Evolutionary conservation across 37 sponge, comb jelly and placozoan species (phyloP), one percentile per base, ranked within the genome.

Genomic region (Diacarnus erythraeanus): DNA sequence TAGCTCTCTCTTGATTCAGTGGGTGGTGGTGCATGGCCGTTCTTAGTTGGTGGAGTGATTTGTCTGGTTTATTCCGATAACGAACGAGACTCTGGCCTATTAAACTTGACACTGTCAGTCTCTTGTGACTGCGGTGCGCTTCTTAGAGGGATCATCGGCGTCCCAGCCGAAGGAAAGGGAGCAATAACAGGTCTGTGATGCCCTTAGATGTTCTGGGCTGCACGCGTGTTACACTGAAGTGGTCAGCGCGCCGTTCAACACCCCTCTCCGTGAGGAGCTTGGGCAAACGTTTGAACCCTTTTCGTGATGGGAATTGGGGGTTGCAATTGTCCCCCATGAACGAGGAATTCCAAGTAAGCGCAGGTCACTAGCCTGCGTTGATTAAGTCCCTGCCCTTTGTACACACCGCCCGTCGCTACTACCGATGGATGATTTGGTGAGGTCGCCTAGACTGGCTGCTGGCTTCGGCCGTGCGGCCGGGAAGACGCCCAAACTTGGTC

Each of bases 41-140:
- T 91, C 86, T 91, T 91, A 91, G 92, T 91, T 91, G 92, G 92
- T 91, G 92, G 92, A 86, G 92, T 91, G 92, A 91, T 86, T 91
- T 91, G 87, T 91, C 92, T 91, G 87, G 87, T 91, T 90, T 82
- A 90, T 90, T 90, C 91, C 91, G 86, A 85, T 90, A 90, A 90
- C 91, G 91, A 90, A 90, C 91, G 91, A 90, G 86, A 90, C 91
- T 86, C 82, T 90, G 81, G 74, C 86, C 91, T 85, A 83, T 86
- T 90, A 90, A 90, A n/a, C n/a, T 69, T 90, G 85, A 86, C 79
- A 57, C 71, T 67, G 76, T 82, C 76, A 59, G 80, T 81, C 43
- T 51, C 78, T 60, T 79, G 78, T 67, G 80, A 78, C 60, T 77
- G 6, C 57, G 82, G 80, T 43, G 36, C 71, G 83, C 85, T 88